Percentiles rank a stretch among this genome's conserved stretches.
phyloP scores from a whole-genome alignment of 2,113 vertebrate genomes.

The Philantomba maxwellii region DNA sequence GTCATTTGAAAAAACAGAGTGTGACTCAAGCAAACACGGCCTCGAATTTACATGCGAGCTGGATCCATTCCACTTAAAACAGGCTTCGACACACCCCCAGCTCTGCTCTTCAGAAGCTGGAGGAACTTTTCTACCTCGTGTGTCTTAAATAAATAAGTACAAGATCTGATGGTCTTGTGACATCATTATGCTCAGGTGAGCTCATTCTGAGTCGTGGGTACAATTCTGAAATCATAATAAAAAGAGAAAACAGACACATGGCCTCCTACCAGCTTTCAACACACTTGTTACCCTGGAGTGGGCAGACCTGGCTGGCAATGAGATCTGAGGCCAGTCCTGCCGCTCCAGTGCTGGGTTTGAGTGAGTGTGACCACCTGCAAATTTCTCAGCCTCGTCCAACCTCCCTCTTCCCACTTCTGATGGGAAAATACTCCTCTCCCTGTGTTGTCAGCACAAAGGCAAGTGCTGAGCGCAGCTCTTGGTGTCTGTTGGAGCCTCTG shows the following conservation, averaged over 20 bases:
- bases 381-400: not conserved
- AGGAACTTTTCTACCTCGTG: not conserved
- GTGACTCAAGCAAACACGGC: conserved; percentile 44
- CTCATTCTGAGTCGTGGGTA: not conserved
- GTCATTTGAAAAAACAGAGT: conserved; percentile 47
- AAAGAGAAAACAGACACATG: not conserved
- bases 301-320: not conserved
- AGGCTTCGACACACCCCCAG: not conserved
- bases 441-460: not conserved
- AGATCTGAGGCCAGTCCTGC: not conserved
- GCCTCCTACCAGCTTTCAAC: not conserved
- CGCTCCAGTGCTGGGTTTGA: accelerated
- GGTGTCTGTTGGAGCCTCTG: not conserved
- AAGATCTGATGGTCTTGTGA: not conserved
- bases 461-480: not conserved
- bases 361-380: not conserved
- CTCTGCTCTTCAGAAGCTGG: not conserved
- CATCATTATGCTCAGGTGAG: not conserved
- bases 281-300: not conserved
- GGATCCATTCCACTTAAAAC: conserved; percentile 48
- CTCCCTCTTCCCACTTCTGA: not conserved
- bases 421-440: not conserved
- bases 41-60: conserved; percentile 20
- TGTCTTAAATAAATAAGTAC: conserved; percentile 34
- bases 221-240: not conserved